Evolutionary conservation across 1,140 invertebrate genomes (phyloP), one percentile per base, ranked within the genome.

Genomic region (Apis florea): DNA sequence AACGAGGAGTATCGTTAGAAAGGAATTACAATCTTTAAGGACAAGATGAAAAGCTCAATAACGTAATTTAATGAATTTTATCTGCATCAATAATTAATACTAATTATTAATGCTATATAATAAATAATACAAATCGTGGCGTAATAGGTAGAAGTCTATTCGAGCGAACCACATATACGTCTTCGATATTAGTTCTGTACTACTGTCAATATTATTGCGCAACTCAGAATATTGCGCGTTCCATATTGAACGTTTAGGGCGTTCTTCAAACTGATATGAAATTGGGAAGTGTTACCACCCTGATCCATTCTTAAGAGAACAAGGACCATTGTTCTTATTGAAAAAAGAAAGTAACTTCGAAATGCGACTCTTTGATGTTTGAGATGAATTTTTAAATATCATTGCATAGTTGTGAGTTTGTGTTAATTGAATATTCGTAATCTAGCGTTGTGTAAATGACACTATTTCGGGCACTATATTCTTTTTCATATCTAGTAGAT

Each of bases 191-290:
- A 81, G 72, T 64, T 81, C 61, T 75, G 64, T 56, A 71, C 69
- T 17, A 64, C 26, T 83, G 59, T 79, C 81, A 79, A 83, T 83
- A 83, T 70, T 79, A 66, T 83, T 79, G 81, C 81, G 81, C 81
- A 83, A 72, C 81, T 79, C 81, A n/a, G 76, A 83, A 70, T 78
- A 82, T 78, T 79, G 75, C 81, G 61, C 76, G 70, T 51, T 54
- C 68, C 54, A 79, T 83, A 83, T 83, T 26, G 82, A 83, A 19
- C 69, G 82, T 83, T 79, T 80, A 79, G 61, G 69, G 76, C 26
- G 68, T 72, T 78, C 76, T 67, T 77, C 56, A 75, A 77, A 69
- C 24, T 17, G 64, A 68, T 51, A 56, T 5, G 51, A 51, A 58
- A 67, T 66, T 68, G 19, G 53, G 51, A 80, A 67, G 31, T 26